Conservation (phyloP, 2,888 invertebrate species). For the Cyclophora albipunctata region DNA sequence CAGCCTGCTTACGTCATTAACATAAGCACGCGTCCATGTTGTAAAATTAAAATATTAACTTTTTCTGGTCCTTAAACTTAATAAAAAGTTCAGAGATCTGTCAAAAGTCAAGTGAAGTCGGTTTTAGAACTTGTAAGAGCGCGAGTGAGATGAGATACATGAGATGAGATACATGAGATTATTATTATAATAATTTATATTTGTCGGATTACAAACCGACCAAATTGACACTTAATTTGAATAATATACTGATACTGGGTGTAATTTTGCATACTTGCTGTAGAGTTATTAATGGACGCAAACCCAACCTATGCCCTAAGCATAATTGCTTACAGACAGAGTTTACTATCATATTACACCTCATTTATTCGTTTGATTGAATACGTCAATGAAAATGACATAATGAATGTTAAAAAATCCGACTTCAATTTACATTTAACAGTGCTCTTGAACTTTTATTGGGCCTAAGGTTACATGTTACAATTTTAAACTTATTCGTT, state of each 20-base stretch:
- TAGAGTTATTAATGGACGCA: not conserved
- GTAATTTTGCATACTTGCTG: not conserved
- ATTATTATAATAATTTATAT: too few relatives aligned
- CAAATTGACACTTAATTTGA: too few relatives aligned
- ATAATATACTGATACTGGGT: not conserved
- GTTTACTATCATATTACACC: too few relatives aligned
- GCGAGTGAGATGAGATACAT: too few relatives aligned
- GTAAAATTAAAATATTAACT: slow-evolving; percentile 10
- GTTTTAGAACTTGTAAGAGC: not conserved
- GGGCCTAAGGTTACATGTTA: slow-evolving; percentile 1
- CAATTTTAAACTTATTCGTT: slow-evolving; percentile 10
- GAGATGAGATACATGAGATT: too few relatives aligned
- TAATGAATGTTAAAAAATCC: too few relatives aligned
- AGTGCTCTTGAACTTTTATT: too few relatives aligned
- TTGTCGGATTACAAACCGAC: not conserved
- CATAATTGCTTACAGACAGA: too few relatives aligned
- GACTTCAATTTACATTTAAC: too few relatives aligned
- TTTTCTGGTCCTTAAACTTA: slow-evolving; percentile 7
- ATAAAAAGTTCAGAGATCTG: not conserved
- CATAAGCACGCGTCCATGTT: slow-evolving; percentile 58
- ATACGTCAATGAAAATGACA: too few relatives aligned
- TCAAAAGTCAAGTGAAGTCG: not conserved
- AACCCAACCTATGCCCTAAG: too few relatives aligned
- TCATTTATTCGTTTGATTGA: too few relatives aligned
- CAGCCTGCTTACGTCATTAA: slow-evolving; percentile 40